Conservation (phyloP, 2,888 invertebrate species). For the Drosophila niveifrons region DNA sequence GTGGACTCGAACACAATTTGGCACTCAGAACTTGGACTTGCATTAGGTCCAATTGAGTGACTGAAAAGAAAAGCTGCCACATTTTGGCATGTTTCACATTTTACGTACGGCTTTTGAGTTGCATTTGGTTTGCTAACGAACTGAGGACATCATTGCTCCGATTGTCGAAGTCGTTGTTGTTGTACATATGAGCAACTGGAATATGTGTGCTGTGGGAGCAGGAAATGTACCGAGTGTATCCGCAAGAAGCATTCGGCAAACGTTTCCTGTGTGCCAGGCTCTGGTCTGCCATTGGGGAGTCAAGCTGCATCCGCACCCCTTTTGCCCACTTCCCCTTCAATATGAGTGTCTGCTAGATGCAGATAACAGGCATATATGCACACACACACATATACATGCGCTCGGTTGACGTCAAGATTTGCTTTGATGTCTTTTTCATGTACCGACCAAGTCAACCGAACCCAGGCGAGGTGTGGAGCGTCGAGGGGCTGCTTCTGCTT, state of each 20-base stretch:
- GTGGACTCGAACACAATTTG: constrained; percentile 16
- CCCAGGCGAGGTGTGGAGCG: constrained; percentile 3
- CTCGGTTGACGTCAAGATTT: constrained; percentile 70
- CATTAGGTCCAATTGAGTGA: constrained; percentile 28
- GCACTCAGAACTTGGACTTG: constrained; percentile 7
- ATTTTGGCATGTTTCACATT: constrained; percentile 33
- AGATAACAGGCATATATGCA: constrained; percentile 64
- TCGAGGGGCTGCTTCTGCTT: constrained; percentile 5
- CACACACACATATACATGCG: constrained; percentile 3
- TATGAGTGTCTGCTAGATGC: constrained; percentile 57
- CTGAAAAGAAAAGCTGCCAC: constrained; percentile 19
- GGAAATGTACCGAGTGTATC: constrained; percentile 65
- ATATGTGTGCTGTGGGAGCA: constrained; percentile 56
- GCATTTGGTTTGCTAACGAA: constrained; percentile 49
- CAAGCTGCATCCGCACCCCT: constrained; percentile 39
- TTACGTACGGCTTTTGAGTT: constrained; percentile 10
- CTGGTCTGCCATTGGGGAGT: constrained; percentile 11
- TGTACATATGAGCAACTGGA: constrained; percentile 59
- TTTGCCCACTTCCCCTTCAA: neutral
- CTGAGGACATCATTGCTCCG: constrained; percentile 40
- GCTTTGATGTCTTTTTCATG: constrained; percentile 80
- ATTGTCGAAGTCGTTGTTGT: constrained; percentile 4
- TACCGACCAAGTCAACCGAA: constrained; percentile 58
- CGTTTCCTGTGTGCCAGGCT: constrained; percentile 48
- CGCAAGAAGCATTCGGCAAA: constrained; percentile 60